Evolutionary conservation across 2,797 vertebrate genomes (phyloP).

Genomic region (Lycodopsis pacificus): DNA sequence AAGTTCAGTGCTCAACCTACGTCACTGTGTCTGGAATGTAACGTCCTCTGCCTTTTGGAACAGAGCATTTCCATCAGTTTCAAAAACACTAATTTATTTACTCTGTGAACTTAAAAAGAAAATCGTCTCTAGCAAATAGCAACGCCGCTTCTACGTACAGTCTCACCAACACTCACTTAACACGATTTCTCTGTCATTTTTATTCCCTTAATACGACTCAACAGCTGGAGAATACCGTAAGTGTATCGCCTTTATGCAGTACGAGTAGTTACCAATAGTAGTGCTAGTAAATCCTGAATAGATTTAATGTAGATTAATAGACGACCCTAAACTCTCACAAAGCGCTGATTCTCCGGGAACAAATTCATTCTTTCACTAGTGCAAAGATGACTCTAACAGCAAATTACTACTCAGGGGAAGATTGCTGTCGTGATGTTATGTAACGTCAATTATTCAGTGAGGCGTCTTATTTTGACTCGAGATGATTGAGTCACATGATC

Average conservation of each 20-base stretch:
- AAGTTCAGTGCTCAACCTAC: not conserved
- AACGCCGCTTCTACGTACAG: not conserved
- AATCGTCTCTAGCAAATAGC: not conserved
- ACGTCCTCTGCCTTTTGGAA: not conserved
- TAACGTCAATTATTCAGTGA: conserved; percentile 53
- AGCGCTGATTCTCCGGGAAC: not conserved
- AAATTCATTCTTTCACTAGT: not conserved
- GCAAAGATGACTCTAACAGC: not conserved
- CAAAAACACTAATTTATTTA: not conserved
- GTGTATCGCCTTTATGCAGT: conserved; percentile 40
- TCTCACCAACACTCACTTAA: conserved; percentile 18
- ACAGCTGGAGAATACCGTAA: conserved; percentile 77
- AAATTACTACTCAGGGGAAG: conserved; percentile 18
- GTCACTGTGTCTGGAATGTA: not conserved
- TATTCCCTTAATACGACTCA: conserved; percentile 39
- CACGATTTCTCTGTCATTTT: conserved; percentile 43
- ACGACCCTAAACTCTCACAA: not conserved
- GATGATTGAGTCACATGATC: conserved; percentile 49
- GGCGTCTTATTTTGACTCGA: conserved; percentile 57
- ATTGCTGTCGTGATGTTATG: conserved; percentile 12
- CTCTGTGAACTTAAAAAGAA: not conserved
- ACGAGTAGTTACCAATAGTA: conserved; percentile 15
- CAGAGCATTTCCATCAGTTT: not conserved
- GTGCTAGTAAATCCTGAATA: conserved; percentile 33
- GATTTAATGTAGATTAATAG: conserved; percentile 31